A percentile compares a stretch with the other conserved stretches of the same genome.
Evolutionary conservation across 2,888 invertebrate genomes (phyloP).

Genomic region (Phorcus lineatus): DNA sequence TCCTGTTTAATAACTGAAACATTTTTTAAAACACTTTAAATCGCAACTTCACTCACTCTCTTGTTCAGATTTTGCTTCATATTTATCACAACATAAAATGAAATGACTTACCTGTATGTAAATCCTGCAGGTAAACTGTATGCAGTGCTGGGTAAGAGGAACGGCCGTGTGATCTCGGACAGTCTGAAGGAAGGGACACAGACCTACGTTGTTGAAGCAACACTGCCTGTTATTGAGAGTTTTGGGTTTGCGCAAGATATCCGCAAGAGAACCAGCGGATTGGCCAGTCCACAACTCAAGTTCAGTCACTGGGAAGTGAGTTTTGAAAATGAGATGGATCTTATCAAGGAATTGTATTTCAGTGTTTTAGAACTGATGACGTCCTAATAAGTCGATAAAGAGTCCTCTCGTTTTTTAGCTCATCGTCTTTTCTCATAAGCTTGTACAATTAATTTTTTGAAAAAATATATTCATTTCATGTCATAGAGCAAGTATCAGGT

Average conservation of each 20-base stretch:
- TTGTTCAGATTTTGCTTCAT: too few species aligned
- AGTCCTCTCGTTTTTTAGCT: not conserved
- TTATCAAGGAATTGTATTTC: not conserved
- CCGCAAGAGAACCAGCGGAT: conserved; percentile 94
- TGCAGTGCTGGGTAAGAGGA: conserved; percentile 89
- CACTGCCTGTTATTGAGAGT: conserved; percentile 96
- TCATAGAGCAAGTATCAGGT: too few species aligned
- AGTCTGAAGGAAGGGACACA: conserved; percentile 92
- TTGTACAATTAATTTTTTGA: too few species aligned
- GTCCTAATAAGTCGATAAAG: not conserved
- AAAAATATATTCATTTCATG: too few species aligned
- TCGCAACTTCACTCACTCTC: too few species aligned
- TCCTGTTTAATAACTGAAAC: too few species aligned
- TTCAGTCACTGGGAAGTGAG: conserved; percentile 98
- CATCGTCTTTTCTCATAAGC: too few species aligned
- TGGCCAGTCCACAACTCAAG: conserved; percentile 94
- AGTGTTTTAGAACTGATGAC: not conserved
- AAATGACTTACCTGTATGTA: too few species aligned
- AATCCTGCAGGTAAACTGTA: conserved; percentile 78
- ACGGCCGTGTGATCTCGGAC: conserved; percentile 91
- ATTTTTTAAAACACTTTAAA: too few species aligned
- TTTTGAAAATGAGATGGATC: conserved; percentile 24
- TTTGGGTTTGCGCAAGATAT: conserved; percentile 96
- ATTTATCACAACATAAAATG: too few species aligned
- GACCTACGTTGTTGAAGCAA: conserved; percentile 90